Evolutionary conservation across 1,140 invertebrate genomes (phyloP).

Genomic region (Bombyx mandarina): DNA sequence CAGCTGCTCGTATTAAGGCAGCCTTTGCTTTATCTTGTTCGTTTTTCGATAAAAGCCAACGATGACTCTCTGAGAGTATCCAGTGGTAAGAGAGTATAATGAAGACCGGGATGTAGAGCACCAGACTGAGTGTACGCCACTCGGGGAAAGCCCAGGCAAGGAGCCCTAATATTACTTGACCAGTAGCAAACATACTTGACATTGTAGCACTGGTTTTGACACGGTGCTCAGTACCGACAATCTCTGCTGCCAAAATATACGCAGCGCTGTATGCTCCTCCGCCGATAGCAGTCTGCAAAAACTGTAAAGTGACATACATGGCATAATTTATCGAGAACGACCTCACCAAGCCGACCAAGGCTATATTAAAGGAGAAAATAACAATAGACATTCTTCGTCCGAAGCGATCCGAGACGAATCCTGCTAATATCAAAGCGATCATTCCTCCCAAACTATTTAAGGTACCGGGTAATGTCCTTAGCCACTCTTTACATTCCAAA

Average conservation of each 20-base stretch:
- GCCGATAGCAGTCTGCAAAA: conserved; percentile 48
- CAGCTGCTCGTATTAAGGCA: conserved; percentile 73
- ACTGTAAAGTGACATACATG: conserved; percentile 53
- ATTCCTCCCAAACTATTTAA: conserved; percentile 52
- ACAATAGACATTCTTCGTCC: conserved; percentile 46
- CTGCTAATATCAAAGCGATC: conserved; percentile 43
- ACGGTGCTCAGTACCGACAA: conserved; percentile 81
- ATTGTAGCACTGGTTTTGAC: conserved; percentile 80
- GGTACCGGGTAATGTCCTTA: conserved; percentile 44
- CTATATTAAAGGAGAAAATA: conserved; percentile 50
- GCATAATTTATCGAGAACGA: conserved; percentile 52
- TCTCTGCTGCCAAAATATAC: conserved; percentile 77
- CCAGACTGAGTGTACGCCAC: conserved; percentile 79
- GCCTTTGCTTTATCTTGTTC: conserved; percentile 75
- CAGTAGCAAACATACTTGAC: conserved; percentile 81
- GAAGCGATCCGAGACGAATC: conserved; percentile 49
- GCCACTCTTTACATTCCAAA: conserved; percentile 54
- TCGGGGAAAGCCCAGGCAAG: conserved; percentile 77
- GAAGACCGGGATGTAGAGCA: conserved; percentile 77
- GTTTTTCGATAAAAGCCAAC: conserved; percentile 85
- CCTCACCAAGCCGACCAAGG: conserved; percentile 38
- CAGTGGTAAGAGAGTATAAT: conserved; percentile 75
- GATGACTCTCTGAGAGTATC: conserved; percentile 76
- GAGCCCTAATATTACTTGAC: conserved; percentile 77
- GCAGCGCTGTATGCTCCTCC: conserved; percentile 55